Percentiles rank a stretch among this genome's conserved stretches.
Conservation (phyloP, 2,113 vertebrate species). For the Thinocorus orbignyianus region DNA sequence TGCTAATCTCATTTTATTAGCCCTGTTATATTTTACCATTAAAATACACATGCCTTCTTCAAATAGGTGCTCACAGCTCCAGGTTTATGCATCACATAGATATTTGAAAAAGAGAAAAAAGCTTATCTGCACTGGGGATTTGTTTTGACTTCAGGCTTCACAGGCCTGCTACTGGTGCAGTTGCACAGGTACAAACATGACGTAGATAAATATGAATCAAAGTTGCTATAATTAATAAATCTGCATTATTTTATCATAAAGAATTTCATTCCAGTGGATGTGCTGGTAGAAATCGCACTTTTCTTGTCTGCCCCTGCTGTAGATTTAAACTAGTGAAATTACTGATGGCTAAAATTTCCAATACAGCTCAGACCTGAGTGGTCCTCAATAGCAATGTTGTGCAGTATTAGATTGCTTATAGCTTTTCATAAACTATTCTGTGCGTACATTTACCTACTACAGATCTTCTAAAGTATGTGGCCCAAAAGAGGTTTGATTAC, state of each 20-base stretch:
- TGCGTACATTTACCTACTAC: background rate
- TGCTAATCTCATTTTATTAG: constrained; percentile 59
- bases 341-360: background rate
- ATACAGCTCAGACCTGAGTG: background rate
- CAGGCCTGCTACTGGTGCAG: background rate
- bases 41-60: background rate
- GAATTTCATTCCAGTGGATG: background rate
- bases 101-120: background rate
- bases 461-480: background rate
- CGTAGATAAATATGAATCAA: background rate
- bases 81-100: background rate
- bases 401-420: background rate
- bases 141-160: background rate
- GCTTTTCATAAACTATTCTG: background rate
- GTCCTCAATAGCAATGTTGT: background rate
- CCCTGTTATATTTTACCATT: constrained; percentile 13
- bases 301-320: background rate
- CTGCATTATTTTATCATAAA: background rate
- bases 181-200: background rate
- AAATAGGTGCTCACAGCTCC: background rate
- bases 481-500: background rate
- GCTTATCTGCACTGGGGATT: background rate
- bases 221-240: background rate
- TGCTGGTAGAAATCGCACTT: background rate
- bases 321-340: background rate